phyloP scores from a whole-genome alignment of 2,797 vertebrate species.

The Cygnus olor region DNA sequence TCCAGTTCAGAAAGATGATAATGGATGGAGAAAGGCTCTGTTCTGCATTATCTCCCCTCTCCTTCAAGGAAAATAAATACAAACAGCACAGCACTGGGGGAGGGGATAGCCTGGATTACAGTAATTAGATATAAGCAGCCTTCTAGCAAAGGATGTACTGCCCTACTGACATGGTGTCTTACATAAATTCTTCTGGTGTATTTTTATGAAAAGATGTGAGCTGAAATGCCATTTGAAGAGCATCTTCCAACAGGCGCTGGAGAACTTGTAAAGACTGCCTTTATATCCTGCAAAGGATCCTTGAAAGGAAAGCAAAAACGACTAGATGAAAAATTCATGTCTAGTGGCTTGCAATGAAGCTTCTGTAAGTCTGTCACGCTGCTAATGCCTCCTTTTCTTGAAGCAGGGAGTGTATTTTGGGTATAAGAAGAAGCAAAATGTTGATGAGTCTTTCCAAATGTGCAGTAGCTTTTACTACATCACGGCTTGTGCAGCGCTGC shows the following conservation, averaged over 20 bases:
- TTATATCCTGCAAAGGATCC: not conserved
- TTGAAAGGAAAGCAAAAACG: not conserved
- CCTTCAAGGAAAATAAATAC: slow-evolving; percentile 27
- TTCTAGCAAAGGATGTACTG: slow-evolving; percentile 16
- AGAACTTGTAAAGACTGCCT: not conserved
- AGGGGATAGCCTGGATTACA: not conserved
- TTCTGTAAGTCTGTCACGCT: not conserved
- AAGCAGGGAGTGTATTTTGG: not conserved
- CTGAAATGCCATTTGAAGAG: not conserved
- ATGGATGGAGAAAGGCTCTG: not conserved
- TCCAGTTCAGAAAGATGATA: not conserved
- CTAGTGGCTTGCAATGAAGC: not conserved
- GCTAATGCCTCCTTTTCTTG: not conserved
- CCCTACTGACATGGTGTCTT: slow-evolving; percentile 2
- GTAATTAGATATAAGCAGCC: slow-evolving; percentile 12
- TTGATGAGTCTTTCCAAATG: not conserved
- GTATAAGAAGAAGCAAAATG: not conserved
- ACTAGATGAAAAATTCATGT: not conserved
- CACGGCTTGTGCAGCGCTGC: not conserved
- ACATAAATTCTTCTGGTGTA: not conserved
- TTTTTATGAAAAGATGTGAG: not conserved
- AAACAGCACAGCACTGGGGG: not conserved
- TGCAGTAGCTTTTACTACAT: not conserved
- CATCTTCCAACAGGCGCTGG: not conserved
- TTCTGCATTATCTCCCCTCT: not conserved